Evolutionary conservation across 2,888 invertebrate genomes (phyloP), one percentile per base, ranked within the genome.

Genomic region (Netelia inedita): DNA sequence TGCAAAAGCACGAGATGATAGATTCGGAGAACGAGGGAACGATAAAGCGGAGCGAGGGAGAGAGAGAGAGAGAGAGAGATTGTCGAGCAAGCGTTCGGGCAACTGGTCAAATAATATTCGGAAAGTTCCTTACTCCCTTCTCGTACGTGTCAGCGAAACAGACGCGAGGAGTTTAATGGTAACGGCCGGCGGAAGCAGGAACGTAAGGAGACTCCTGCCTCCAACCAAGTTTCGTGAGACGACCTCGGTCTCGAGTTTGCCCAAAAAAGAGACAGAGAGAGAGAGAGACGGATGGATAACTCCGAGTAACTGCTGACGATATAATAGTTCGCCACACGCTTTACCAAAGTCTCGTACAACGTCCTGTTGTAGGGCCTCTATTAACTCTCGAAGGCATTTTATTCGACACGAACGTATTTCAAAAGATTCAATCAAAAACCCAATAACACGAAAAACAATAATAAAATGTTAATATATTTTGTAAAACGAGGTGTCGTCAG

Each of bases 91-190:
- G 35, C 16, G 43, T 46, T 19, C 61, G 41, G 55, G 55, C 72
- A 65, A 79, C 71, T 35, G 79, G 80, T 73, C 86, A 82, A 87
- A 89, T 87, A 89, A 89, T 84, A 79, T 75, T 74, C 19, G 59
- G 53, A 65, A 80, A 85, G 79, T 71, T 79, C 74, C 50, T 68
- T 76, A 68, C 69, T 71, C 81, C 73, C 68, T 35, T 35, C 81
- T 78, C 73, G 76, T 73, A 84, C 80, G 81, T 81, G 84, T 81
- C 84, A 84, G 84, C 81, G 68, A 66, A 81, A 81, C 66, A 66
- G 76, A 76, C 43, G 65, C 41, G 16, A n/a, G 65, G 5, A 19
- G 46, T 65, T 10, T 10, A 35, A 21, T 5, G 14, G 28, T 53
- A 53, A 43, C 72, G 21, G 46, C 43, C 53, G 19, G 71, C 61